Conservation (phyloP, 1,140 invertebrate species). For the Araneus ventricosus region DNA sequence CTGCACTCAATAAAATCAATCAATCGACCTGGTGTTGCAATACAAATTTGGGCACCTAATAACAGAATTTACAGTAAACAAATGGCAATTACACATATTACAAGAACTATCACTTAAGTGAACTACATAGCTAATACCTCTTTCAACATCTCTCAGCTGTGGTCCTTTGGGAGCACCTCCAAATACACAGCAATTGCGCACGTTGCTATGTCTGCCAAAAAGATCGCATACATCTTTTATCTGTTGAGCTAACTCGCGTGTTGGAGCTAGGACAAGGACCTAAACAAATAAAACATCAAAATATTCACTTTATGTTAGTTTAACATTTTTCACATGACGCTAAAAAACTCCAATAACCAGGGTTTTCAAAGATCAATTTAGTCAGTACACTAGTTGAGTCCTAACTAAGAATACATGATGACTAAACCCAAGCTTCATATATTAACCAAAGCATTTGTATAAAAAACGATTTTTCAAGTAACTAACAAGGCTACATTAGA, state of each 20-base stretch:
- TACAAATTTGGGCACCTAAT: slow-evolving; percentile 95
- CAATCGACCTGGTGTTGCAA: slow-evolving; percentile 93
- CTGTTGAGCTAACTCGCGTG: slow-evolving; percentile 96
- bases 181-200: slow-evolving; percentile 95
- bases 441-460: too few species aligned
- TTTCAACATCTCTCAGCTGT: slow-evolving; percentile 91
- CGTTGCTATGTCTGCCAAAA: slow-evolving; percentile 90
- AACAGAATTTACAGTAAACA: neutral
- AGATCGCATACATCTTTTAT: slow-evolving; percentile 95
- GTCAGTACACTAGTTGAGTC: slow-evolving; percentile 77
- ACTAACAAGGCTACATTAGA: too few species aligned
- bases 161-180: slow-evolving; percentile 96
- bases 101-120: neutral
- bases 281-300: slow-evolving; percentile 19
- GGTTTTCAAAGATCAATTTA: slow-evolving; percentile 79
- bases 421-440: too few species aligned
- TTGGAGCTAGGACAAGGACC: slow-evolving; percentile 92
- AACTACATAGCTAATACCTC: neutral
- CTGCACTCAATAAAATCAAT: slow-evolving; percentile 96
- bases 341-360: neutral
- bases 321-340: neutral
- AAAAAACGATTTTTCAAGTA: too few species aligned
- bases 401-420: neutral
- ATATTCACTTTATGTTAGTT: neutral
- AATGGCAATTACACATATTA: neutral